These are phyloP conservation scores for Anguilla megastoma DNA, from an alignment of 2,797 vertebrate genomes.

Conservation along the genomic window DNA sequence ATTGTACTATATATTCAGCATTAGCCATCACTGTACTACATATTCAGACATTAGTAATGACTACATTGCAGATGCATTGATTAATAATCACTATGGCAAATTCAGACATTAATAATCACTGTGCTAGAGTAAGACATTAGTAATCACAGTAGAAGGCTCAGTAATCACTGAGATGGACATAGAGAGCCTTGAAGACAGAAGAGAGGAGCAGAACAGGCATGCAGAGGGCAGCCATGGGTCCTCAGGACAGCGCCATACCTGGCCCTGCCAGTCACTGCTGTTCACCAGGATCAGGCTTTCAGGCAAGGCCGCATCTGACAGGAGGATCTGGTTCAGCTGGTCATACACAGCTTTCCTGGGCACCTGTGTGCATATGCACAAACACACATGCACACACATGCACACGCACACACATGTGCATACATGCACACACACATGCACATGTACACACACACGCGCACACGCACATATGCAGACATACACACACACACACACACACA, in stretches of 20 bases:
- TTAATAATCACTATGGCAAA: background rate
- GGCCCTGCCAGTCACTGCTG: slow-evolving; percentile 92
- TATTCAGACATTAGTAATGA: background rate
- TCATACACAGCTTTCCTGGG: slow-evolving; percentile 90
- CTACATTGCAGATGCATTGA: background rate
- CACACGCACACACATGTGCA: slow-evolving; percentile 37
- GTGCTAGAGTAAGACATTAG: background rate
- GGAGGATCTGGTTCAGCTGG: slow-evolving; percentile 92
- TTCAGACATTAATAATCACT: slow-evolving; percentile 4
- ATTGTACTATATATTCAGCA: background rate
- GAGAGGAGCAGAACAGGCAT: background rate
- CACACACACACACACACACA: slow-evolving; percentile 29
- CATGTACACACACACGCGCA: slow-evolving; percentile 29
- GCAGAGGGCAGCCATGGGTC: background rate
- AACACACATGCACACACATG: slow-evolving; percentile 52
- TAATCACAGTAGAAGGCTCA: background rate
- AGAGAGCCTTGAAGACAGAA: background rate
- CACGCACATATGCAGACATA: background rate
- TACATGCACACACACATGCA: slow-evolving; percentile 30
- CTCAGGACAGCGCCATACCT: slow-evolving; percentile 71
- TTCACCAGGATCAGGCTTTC: slow-evolving; percentile 93
- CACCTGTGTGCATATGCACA: slow-evolving; percentile 63
- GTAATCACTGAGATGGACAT: background rate
- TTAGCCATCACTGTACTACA: background rate
- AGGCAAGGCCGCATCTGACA: slow-evolving; percentile 86